phyloP scores from a whole-genome alignment of 2,797 vertebrate species.

The Hapalemur alaotrensis region DNA sequence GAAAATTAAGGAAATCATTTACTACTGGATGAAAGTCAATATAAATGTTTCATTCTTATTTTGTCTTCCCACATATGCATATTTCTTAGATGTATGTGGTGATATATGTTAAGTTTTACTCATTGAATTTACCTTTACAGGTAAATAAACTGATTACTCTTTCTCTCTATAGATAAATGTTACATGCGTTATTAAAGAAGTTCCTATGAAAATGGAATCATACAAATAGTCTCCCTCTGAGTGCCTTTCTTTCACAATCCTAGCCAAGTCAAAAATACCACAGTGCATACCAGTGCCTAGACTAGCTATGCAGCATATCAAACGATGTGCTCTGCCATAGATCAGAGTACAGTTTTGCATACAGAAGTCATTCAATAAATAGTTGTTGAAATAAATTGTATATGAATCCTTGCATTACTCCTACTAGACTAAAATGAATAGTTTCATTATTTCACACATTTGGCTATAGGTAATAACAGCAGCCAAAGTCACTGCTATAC shows the following conservation, averaged over 20 bases:
- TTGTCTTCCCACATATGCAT: background rate
- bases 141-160: background rate
- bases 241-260: background rate
- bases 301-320: background rate
- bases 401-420: background rate
- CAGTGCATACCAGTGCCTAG: background rate
- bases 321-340: background rate
- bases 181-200: background rate
- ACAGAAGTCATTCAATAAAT: background rate
- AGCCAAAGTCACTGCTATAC: background rate
- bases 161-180: background rate
- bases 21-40: background rate
- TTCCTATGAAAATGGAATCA: slow-evolving; percentile 9
- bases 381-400: background rate
- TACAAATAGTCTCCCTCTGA: background rate
- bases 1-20: slow-evolving; percentile 43
- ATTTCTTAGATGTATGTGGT: background rate
- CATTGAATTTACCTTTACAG: background rate
- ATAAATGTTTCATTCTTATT: slow-evolving; percentile 17
- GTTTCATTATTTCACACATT: background rate
- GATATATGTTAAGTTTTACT: background rate
- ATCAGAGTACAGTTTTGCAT: background rate
- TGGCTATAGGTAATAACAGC: background rate
- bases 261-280: background rate
- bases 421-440: background rate